Evolutionary conservation across 2,888 invertebrate genomes (phyloP), one percentile per base, ranked within the genome.

Genomic region (Drosophila prostipennis): DNA sequence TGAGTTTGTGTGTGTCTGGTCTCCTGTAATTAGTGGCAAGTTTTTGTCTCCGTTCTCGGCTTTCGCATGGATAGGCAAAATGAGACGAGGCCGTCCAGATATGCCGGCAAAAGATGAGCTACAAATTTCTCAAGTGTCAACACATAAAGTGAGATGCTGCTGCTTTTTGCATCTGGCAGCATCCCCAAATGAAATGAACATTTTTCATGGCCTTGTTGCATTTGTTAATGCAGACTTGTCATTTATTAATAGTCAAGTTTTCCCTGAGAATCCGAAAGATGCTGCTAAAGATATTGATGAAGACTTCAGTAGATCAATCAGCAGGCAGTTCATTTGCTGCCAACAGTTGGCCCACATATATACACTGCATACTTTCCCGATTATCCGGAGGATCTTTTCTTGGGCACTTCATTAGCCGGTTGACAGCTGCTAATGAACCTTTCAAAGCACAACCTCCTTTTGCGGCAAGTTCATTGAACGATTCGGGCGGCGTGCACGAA

Each of bases 81-180:
- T 7, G 29, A 29, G 29, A 26, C 26, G 26, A 52, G 13, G 71
- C 60, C 86, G 79, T 84, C 83, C 78, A 84, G 88, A 83, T 86
- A 84, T 75, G 84, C 79, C 71, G 64, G 75, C 85, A 87, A 75
- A 80, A 83, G 89, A 85, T 89, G 90, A 90, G 84, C 91, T 87
- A 91, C 91, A 91, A 91, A 91, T 91, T 91, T 91, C 91, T 90
- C 90, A 91, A 91, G 83, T 91, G 91, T 91, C 91, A 91, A 91
- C 91, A 91, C 91, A 87, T 87, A 76, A 60, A 56, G 34, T 54
- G 72, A 60, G 82, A 68, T 70, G 67, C 72, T 83, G 76, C 59
- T 59, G 74, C 67, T 72, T 70, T 79, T 71, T 68, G 59, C 57
- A 72, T 77, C 63, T 76, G 85, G 61, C 72, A 29, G 29, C 29